Base-by-base conservation (phyloP, 2,797 vertebrate genomes). In the Craterocephalus amniculus region DNA sequence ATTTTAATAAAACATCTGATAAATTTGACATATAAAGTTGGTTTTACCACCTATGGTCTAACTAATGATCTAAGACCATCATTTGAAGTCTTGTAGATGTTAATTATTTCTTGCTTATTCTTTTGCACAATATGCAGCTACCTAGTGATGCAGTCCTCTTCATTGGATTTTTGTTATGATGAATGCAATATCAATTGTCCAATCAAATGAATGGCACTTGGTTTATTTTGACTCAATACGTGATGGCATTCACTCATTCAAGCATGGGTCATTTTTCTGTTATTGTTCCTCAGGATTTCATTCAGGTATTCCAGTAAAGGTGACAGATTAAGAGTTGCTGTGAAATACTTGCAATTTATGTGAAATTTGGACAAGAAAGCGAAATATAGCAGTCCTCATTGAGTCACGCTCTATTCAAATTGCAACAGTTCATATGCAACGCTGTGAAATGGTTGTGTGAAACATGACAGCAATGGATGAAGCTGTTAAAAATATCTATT, bases 1-100 rank as follows among this genome's bases (percentile, higher is more conserved):
- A 54, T 45, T 78, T 58, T 36, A 62, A 72, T 64, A 55, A 63
- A 64, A 52, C 56, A 24, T 69, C 40, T 40, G 55, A 61, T 64
- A 51, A 29, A 63, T 56, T 48, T 70, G 18, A 24, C 27, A 36
- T 45, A 34, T 43, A 43, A 63, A 7, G 64, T 51, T 26, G 24
- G 31, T 57, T 83, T 49, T 27, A 65, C 52, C 56, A 73, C 14
- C 22, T 52, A 40, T 68, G 34, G 27, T 65, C 55, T 60, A 51
- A 51, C 22, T 52, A 12, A 26, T 26, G 2, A 27, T 52, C 13
- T 26, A 13, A 24, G 12, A 14, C 24, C 49, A 7, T 52, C 48
- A 52, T 22, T 12, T 52, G 11, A 52, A 27, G 24, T 52, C 3
- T 52, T 52, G 27, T 29, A 7, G 7, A 14, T 3, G 16, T 31